Base-by-base conservation (phyloP, 2,888 invertebrate species). In the Parnassius apollo region DNA sequence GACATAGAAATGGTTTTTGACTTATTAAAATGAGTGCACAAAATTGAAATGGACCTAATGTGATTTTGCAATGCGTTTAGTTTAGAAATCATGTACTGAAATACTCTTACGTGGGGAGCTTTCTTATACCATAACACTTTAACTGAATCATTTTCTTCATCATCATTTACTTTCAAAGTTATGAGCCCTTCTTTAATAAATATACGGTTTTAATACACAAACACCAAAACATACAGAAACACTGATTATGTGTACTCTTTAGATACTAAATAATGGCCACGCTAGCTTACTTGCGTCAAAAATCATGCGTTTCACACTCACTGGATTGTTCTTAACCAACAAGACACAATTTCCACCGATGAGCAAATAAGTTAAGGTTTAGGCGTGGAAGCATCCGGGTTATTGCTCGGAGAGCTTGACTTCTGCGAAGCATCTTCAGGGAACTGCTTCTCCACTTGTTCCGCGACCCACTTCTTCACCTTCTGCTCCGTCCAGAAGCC, bases 401-500 rank as follows among this genome's bases (percentile, higher is more conserved):
- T 69, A 64, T 66, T 68, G 61, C 66, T 68, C 9, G 81, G 77
- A 35, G 82, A 73, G 35, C 75, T 49, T 0, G 76, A 65, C 57
- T 78, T 68, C 35, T 73, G 74, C 4, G 75, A 66, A 4, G 73
- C 64, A 25, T 88, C 89, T 53, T 88, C 89, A 1, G 91, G 89
- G 69, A 87, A 88, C 75, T 86, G 88, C 72, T 91, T 91, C 71
- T 91, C 91, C 18, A 89, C 88, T 71, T 91, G 92, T 69, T 92
- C 92, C 4, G 92, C 88, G 2, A 91, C 91, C 92, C 92, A 92
- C 73, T 87, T 90, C 74, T 89, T 92, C 13, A 92, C 92, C 70
- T 92, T 91, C 79, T 91, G 92, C 78, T 92, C 92, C 1, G 92
- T 92, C 92, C 92, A 92, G 74, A 92, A 92, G 1, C 92, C 92